These are phyloP conservation scores for Euphydryas editha DNA, from an alignment of 2,888 invertebrate species.

Conservation along the genomic window DNA sequence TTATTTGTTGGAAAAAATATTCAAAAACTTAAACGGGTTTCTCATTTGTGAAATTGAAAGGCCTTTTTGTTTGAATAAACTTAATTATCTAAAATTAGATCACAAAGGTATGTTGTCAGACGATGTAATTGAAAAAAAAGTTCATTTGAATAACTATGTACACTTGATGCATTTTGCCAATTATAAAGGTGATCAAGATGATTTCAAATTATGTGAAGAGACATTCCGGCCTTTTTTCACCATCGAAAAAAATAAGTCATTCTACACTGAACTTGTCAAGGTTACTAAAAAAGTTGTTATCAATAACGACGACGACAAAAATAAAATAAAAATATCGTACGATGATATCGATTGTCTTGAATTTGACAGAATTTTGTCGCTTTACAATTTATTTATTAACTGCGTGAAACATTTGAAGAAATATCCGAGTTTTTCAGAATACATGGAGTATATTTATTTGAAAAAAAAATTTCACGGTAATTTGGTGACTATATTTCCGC, in stretches of 20 bases:
- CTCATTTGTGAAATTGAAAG: constrained; percentile 51
- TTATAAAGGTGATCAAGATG: constrained; percentile 1
- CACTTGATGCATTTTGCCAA: constrained; percentile 44
- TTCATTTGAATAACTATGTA: constrained; percentile 50
- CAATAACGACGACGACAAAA: constrained; percentile 21
- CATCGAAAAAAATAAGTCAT: constrained; percentile 47
- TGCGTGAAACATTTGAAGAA: constrained; percentile 37
- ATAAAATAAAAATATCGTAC: background rate
- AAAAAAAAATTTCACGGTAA: constrained; percentile 38
- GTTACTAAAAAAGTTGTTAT: constrained; percentile 45
- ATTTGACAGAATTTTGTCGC: constrained; percentile 29
- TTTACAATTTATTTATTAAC: constrained; percentile 40
- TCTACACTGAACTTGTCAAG: constrained; percentile 47
- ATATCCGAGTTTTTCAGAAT: constrained; percentile 41
- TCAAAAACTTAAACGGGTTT: constrained; percentile 51
- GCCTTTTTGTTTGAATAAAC: constrained; percentile 47
- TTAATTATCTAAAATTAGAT: constrained; percentile 51
- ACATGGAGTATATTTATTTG: constrained; percentile 38
- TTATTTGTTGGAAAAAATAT: constrained; percentile 49
- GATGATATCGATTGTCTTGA: background rate
- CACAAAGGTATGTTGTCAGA: constrained; percentile 49
- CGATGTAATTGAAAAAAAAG: constrained; percentile 41
- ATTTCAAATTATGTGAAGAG: constrained; percentile 44
- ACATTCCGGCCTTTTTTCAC: constrained; percentile 51
- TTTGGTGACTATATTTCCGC: constrained; percentile 43